Evolutionary conservation across 2,888 invertebrate genomes (phyloP).

Genomic region (Pomacea canaliculata): DNA sequence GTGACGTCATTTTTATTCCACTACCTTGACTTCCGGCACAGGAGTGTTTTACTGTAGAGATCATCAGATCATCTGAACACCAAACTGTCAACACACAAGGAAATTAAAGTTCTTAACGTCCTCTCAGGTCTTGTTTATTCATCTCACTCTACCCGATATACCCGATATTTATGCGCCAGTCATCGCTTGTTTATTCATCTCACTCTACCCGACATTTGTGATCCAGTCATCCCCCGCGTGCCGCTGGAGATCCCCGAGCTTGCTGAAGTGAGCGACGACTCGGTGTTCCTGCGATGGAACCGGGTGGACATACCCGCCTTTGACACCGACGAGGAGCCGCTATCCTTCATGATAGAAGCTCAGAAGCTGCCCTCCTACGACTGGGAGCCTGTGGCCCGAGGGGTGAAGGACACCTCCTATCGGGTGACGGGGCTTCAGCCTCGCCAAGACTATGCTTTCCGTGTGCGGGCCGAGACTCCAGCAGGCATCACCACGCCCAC

Average conservation of each 20-base stretch:
- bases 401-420: slow-evolving; percentile 52
- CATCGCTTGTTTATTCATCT: no score
- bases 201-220: neutral
- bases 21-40: no score
- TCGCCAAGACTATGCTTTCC: slow-evolving; percentile 93
- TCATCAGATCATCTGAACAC: no score
- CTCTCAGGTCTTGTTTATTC: no score
- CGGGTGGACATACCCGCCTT: slow-evolving; percentile 56
- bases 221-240: slow-evolving; percentile 56
- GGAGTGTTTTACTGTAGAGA: no score
- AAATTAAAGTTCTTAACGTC: no score
- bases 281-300: slow-evolving; percentile 52
- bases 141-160: no score
- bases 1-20: no score
- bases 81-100: no score
- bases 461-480: slow-evolving; percentile 92
- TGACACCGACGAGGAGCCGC: slow-evolving; percentile 48
- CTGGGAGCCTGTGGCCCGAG: slow-evolving; percentile 57
- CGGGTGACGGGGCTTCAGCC: slow-evolving; percentile 77
- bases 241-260: slow-evolving; percentile 56
- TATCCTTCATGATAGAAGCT: slow-evolving; percentile 59
- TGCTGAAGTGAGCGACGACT: slow-evolving; percentile 48
- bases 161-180: no score
- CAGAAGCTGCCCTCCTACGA: slow-evolving; percentile 55
- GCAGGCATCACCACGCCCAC: slow-evolving; percentile 96